Evolutionary conservation across 2,888 invertebrate genomes (phyloP).

Genomic region (Peribatodes rhomboidaria): DNA sequence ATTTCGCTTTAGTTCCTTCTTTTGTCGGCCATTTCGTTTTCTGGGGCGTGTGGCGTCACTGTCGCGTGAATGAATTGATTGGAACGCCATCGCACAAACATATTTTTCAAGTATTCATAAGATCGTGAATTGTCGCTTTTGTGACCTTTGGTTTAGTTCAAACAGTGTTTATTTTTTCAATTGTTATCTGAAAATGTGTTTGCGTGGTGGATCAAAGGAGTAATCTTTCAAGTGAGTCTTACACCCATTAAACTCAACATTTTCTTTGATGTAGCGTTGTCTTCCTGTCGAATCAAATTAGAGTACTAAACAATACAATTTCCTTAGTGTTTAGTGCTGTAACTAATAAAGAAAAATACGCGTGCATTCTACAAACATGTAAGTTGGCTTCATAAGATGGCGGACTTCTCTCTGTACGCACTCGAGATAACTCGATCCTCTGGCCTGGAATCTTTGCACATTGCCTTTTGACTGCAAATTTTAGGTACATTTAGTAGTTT

Average conservation of each 20-base stretch:
- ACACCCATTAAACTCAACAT: background rate
- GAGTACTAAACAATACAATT: background rate
- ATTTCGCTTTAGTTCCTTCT: slow-evolving; percentile 52
- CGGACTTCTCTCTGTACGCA: background rate
- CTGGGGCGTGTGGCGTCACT: slow-evolving; percentile 66
- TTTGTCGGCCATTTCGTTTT: slow-evolving; percentile 66
- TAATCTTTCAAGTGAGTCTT: background rate
- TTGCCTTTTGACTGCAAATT: background rate
- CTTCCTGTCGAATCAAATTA: background rate
- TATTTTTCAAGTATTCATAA: too few species aligned
- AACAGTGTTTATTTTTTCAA: background rate
- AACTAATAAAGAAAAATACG: background rate
- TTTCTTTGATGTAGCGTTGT: background rate
- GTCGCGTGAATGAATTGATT: slow-evolving; percentile 72
- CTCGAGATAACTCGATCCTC: background rate
- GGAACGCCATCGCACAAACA: slow-evolving; percentile 80
- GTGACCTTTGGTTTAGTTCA: background rate
- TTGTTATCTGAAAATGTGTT: background rate
- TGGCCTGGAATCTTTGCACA: background rate
- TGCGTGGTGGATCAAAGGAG: slow-evolving; percentile 5
- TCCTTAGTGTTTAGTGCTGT: background rate
- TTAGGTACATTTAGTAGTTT: background rate
- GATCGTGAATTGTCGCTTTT: too few species aligned
- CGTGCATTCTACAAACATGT: background rate
- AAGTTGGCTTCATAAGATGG: slow-evolving; percentile 8